Evolutionary conservation across 2,797 vertebrate genomes (phyloP).

Genomic region (Sandelia bainsii): DNA sequence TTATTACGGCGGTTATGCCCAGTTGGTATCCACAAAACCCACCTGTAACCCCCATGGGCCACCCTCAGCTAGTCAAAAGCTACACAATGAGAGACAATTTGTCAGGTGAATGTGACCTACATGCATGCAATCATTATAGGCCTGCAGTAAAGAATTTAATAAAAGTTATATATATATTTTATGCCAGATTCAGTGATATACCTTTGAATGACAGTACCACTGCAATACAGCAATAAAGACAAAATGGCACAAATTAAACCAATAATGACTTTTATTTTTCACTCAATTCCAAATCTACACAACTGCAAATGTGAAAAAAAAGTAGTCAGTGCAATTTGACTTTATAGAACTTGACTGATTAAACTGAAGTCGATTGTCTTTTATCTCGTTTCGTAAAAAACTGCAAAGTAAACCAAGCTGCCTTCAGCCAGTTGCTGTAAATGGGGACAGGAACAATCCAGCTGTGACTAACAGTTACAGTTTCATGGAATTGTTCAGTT

Average conservation of each 20-base stretch:
- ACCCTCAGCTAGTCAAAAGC: too few relatives aligned
- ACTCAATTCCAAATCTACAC: conserved; percentile 40
- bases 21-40: too few relatives aligned
- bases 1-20: too few relatives aligned
- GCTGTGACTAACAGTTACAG: conserved; percentile 6
- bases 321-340: conserved; percentile 6
- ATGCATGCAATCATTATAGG: too few relatives aligned
- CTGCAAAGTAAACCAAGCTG: conserved; percentile 64
- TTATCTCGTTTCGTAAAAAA: background rate
- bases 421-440: conserved; percentile 16
- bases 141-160: too few relatives aligned
- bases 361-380: conserved; percentile 3
- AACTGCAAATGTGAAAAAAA: conserved; percentile 30
- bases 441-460: conserved; percentile 38
- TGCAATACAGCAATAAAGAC: background rate
- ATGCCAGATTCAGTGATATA: background rate
- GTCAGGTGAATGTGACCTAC: too few relatives aligned
- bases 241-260: too few relatives aligned
- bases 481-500: conserved; percentile 3
- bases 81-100: too few relatives aligned
- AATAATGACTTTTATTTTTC: conserved; percentile 37
- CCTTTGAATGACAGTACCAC: fast-evolving
- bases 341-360: background rate
- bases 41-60: background rate
- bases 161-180: too few relatives aligned